Conservation (phyloP, 2,797 vertebrate genomes). For the Pseudochirops corinnae region DNA sequence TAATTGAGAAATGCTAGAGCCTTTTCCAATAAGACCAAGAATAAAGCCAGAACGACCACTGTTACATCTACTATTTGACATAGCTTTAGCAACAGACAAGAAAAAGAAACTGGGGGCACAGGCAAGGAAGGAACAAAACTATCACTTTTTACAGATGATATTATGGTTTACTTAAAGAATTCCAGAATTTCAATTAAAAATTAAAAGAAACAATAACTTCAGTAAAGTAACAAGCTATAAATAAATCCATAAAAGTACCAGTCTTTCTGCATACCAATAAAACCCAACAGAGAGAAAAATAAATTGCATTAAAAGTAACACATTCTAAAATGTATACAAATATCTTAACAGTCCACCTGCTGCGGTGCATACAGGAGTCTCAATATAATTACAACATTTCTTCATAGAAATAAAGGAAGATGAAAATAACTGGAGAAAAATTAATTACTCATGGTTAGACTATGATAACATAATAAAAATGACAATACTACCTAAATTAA, state of each 20-base stretch:
- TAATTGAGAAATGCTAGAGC: not conserved
- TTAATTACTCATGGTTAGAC: not conserved
- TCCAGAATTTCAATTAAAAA: not conserved
- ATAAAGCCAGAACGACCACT: not conserved
- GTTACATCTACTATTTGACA: not conserved
- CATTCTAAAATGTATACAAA: not conserved
- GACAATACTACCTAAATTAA: not conserved
- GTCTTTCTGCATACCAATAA: not conserved
- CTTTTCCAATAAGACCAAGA: not conserved
- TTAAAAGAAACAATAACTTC: not conserved
- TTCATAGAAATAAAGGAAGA: not conserved
- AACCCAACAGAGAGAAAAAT: not conserved
- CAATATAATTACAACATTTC: not conserved
- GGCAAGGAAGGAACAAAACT: not conserved
- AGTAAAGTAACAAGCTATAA: not conserved
- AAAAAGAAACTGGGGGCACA: not conserved
- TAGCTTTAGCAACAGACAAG: not conserved
- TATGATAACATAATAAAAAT: not conserved
- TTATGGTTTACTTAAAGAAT: not conserved
- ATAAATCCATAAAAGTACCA: not conserved
- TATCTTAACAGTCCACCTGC: not conserved
- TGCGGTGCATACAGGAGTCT: not conserved
- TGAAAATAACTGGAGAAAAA: not conserved
- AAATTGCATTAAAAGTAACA: not conserved
- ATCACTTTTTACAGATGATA: not conserved